A percentile compares a stretch with the other conserved stretches of the same genome.
phyloP scores from a whole-genome alignment of 2,113 vertebrate genomes.

The Rhinogobius similis region DNA sequence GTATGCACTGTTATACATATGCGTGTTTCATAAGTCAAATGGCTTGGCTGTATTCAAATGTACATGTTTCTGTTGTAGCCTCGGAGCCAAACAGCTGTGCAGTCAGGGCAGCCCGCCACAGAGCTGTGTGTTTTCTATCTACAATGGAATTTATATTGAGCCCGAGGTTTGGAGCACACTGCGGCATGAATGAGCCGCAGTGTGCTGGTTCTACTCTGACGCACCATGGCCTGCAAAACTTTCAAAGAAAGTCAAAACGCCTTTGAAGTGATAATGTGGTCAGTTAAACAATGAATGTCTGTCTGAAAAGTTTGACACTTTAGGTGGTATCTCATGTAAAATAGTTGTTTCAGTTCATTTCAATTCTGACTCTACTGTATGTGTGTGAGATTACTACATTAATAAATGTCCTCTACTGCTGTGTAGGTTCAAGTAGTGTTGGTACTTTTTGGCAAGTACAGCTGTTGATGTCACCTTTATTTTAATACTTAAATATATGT shows the following conservation, averaged over 20 bases:
- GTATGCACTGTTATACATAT: conserved; percentile 1
- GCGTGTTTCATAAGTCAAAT: conserved; percentile 1
- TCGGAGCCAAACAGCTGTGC: conserved; percentile 64
- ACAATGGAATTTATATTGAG: conserved; percentile 74
- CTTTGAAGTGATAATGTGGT: conserved; percentile 18
- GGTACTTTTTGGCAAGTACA: background rate
- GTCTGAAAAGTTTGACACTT: background rate
- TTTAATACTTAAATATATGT: background rate
- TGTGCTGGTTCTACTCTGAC: conserved; percentile 61
- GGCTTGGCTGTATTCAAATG: conserved; percentile 12
- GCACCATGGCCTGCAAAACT: conserved; percentile 9
- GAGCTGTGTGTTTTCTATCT: conserved; percentile 67
- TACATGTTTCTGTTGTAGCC: conserved; percentile 23
- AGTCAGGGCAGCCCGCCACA: conserved; percentile 42
- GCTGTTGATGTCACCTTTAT: background rate
- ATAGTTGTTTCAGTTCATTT: background rate
- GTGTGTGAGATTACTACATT: background rate
- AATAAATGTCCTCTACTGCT: no score
- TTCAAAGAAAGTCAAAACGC: conserved; percentile 30
- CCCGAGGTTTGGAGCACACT: conserved; percentile 55
- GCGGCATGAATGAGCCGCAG: conserved; percentile 66
- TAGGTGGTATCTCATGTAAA: background rate
- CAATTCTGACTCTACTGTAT: background rate
- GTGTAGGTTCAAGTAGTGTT: background rate
- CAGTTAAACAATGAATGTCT: conserved; percentile 19